phyloP scores from a whole-genome alignment of 2,888 invertebrate species.

The Hemicrepidius hirtus region DNA sequence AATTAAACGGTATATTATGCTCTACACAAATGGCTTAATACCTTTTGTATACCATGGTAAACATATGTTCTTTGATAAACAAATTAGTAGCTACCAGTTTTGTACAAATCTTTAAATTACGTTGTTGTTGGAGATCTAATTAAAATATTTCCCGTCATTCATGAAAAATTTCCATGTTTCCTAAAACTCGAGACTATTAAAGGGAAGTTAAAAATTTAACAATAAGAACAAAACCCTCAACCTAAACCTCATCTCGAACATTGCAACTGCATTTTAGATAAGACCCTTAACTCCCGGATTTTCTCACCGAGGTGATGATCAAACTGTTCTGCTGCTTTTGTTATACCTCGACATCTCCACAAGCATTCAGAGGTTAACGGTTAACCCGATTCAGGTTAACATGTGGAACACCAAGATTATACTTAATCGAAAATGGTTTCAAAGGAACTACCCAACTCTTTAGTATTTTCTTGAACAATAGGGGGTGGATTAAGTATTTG shows the following conservation, averaged over 20 bases:
- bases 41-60: background rate
- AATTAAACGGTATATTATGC: constrained; percentile 28
- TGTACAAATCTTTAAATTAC: too few relatives aligned
- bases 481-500: background rate
- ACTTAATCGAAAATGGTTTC: constrained; percentile 10
- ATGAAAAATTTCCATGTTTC: background rate
- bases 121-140: too few relatives aligned
- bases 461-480: background rate
- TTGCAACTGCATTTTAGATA: constrained; percentile 38
- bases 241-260: background rate
- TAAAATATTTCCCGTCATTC: too few relatives aligned
- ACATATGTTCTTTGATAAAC: background rate
- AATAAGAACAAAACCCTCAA: background rate
- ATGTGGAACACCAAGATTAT: constrained; percentile 15
- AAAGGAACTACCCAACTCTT: background rate
- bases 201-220: background rate
- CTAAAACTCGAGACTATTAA: background rate
- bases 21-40: constrained; percentile 1
- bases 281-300: constrained; percentile 18
- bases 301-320: constrained; percentile 21
- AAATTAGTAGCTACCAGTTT: background rate
- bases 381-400: constrained; percentile 13
- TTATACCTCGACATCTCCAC: constrained; percentile 2
- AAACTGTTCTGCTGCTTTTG: constrained; percentile 28
- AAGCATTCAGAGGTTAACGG: constrained; percentile 5